These are phyloP conservation scores for Eupeodes latifasciatus DNA, from an alignment of 2,888 invertebrate genomes.

Conservation along the genomic window DNA sequence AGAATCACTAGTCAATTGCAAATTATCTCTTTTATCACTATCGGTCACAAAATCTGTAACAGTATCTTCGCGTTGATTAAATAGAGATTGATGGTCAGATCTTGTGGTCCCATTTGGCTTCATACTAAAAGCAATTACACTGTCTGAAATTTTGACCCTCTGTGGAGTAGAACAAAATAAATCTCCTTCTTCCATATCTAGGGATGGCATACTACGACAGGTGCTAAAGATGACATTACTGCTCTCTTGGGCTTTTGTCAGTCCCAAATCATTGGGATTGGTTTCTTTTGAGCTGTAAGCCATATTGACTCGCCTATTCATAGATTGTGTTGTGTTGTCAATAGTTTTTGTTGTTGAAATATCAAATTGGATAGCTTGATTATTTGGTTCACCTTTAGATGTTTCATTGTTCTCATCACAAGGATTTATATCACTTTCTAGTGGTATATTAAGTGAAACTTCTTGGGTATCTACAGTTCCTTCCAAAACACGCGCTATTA, in stretches of 20 bases:
- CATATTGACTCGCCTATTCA: slow-evolving; percentile 16
- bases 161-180: slow-evolving; percentile 46
- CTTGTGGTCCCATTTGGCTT: slow-evolving; percentile 1
- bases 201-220: slow-evolving; percentile 59
- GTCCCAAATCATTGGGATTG: slow-evolving; percentile 23
- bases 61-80: background rate
- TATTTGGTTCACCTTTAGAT: slow-evolving; percentile 2
- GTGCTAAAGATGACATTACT: slow-evolving; percentile 58
- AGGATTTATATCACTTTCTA: slow-evolving; percentile 33
- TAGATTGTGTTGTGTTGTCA: slow-evolving; percentile 10
- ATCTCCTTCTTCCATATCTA: slow-evolving; percentile 48
- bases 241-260: slow-evolving; percentile 26
- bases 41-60: slow-evolving; percentile 48
- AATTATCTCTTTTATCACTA: slow-evolving; percentile 36
- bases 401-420: slow-evolving; percentile 36
- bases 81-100: background rate
- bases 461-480: slow-evolving; percentile 23
- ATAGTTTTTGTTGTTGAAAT: slow-evolving; percentile 47
- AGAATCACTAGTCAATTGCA: slow-evolving; percentile 29
- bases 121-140: slow-evolving; percentile 52
- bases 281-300: background rate
- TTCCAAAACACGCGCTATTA: slow-evolving; percentile 77
- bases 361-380: slow-evolving; percentile 31
- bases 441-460: slow-evolving; percentile 30
- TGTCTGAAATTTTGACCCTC: background rate